Percentiles rank a stretch among this genome's conserved stretches.
phyloP scores from a whole-genome alignment of 2,888 invertebrate species.

The Leucoptera coffeella region DNA sequence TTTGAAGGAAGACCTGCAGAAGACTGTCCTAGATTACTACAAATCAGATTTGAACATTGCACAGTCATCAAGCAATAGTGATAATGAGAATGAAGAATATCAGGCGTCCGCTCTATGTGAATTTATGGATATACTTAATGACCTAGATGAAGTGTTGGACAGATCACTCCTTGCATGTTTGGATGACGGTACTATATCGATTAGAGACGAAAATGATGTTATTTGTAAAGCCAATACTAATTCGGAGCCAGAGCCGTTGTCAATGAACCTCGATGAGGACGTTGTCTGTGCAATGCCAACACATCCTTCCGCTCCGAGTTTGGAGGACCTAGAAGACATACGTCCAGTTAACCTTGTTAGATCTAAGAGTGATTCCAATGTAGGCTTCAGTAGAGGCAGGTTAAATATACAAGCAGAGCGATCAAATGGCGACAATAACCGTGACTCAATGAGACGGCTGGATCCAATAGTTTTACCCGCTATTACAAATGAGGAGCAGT shows the following conservation, averaged over 20 bases:
- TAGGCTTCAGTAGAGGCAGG: conserved; percentile 20
- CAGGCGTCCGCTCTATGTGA: conserved; percentile 42
- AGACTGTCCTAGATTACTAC: conserved; percentile 39
- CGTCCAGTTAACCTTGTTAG: conserved; percentile 17
- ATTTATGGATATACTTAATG: conserved; percentile 51
- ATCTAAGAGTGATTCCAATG: conserved; percentile 36
- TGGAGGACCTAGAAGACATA: conserved; percentile 16
- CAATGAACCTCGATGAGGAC: conserved; percentile 23
- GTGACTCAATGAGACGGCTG: conserved; percentile 38
- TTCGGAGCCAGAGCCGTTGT: not conserved
- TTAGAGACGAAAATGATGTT: conserved; percentile 41
- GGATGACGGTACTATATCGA: conserved; percentile 25
- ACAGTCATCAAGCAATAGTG: conserved; percentile 30
- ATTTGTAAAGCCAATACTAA: conserved; percentile 20
- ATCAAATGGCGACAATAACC: conserved; percentile 22
- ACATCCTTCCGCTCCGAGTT: conserved; percentile 13
- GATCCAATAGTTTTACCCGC: conserved; percentile 40
- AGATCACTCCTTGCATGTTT: conserved; percentile 41
- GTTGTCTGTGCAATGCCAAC: conserved; percentile 19
- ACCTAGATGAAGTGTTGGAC: conserved; percentile 54
- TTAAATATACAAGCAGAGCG: conserved; percentile 21
- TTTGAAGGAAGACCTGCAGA: conserved; percentile 34
- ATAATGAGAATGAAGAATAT: conserved; percentile 42
- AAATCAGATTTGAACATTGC: conserved; percentile 38
- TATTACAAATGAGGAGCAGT: conserved; percentile 17